A percentile compares a stretch with the other conserved stretches of the same genome.
phyloP scores from a whole-genome alignment of 2,888 invertebrate species.

The Steinernema scapterisci region DNA sequence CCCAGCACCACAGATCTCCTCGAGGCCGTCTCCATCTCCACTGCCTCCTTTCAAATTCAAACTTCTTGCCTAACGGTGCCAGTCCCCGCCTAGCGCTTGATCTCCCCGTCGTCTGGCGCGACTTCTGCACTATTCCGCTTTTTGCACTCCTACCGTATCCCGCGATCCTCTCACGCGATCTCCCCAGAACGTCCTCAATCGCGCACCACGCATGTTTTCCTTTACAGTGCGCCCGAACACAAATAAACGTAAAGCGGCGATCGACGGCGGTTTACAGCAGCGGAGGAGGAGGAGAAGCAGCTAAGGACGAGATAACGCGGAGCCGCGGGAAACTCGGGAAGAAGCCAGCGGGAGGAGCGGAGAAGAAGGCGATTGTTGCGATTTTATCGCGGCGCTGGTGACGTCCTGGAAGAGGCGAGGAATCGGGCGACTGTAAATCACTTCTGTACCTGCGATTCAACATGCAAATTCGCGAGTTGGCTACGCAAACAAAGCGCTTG shows the following conservation, averaged over 20 bases:
- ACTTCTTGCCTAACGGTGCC: too few relatives aligned
- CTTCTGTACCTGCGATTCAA: neutral
- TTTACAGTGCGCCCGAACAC: constrained; percentile 6
- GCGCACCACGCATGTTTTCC: constrained; percentile 3
- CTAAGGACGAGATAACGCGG: neutral
- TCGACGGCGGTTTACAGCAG: constrained; percentile 19
- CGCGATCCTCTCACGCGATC: neutral
- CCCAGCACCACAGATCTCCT: too few relatives aligned
- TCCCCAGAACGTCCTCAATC: neutral
- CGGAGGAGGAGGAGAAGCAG: neutral
- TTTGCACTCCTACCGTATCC: too few relatives aligned
- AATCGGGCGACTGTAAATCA: constrained; percentile 19
- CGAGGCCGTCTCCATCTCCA: too few relatives aligned
- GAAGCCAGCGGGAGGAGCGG: neutral
- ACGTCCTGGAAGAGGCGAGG: neutral
- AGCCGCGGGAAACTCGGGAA: neutral
- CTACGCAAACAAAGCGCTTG: constrained; percentile 23
- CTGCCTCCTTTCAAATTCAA: too few relatives aligned
- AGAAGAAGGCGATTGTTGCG: constrained; percentile 14
- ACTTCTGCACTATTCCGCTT: too few relatives aligned
- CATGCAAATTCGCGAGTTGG: constrained; percentile 27
- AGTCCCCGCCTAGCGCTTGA: too few relatives aligned
- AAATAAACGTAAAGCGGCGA: constrained; percentile 21
- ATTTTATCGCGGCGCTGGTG: constrained; percentile 13
- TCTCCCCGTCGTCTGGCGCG: too few relatives aligned